Evolutionary conservation across 2,888 invertebrate species (phyloP).

Genomic region (Ophonus ardosiacus): DNA sequence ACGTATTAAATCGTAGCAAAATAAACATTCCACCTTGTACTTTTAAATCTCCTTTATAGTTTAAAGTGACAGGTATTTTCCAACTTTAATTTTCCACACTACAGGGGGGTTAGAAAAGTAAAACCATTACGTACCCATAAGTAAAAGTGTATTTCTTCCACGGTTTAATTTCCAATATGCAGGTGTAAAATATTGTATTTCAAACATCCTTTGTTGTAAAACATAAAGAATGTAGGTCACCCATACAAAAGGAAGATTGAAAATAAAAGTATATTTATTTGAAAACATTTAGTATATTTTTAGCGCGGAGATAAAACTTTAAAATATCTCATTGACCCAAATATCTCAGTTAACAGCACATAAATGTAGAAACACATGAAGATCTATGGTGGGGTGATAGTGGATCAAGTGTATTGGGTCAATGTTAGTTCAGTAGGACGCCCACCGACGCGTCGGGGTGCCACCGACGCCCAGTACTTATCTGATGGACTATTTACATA

Average conservation of each 20-base stretch:
- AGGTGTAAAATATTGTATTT: background rate
- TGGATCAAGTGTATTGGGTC: slow-evolving; percentile 58
- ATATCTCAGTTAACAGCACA: background rate
- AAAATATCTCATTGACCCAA: background rate
- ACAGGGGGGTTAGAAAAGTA: background rate
- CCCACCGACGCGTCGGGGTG: background rate
- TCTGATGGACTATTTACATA: background rate
- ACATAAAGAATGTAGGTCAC: background rate
- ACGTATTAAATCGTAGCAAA: background rate
- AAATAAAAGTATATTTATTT: background rate
- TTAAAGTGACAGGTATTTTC: background rate
- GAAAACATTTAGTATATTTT: background rate
- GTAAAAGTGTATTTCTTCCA: background rate
- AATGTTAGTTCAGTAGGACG: slow-evolving; percentile 9
- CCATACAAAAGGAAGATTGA: background rate
- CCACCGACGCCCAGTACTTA: background rate
- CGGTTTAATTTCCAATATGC: background rate
- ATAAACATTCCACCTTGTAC: background rate
- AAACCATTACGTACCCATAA: background rate
- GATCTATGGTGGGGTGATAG: background rate
- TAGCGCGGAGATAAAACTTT: background rate
- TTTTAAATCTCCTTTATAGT: background rate
- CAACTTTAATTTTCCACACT: background rate
- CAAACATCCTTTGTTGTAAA: background rate
- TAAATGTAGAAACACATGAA: background rate